Evolutionary conservation across 2,888 invertebrate genomes (phyloP).

Genomic region (Tachina grossa): DNA sequence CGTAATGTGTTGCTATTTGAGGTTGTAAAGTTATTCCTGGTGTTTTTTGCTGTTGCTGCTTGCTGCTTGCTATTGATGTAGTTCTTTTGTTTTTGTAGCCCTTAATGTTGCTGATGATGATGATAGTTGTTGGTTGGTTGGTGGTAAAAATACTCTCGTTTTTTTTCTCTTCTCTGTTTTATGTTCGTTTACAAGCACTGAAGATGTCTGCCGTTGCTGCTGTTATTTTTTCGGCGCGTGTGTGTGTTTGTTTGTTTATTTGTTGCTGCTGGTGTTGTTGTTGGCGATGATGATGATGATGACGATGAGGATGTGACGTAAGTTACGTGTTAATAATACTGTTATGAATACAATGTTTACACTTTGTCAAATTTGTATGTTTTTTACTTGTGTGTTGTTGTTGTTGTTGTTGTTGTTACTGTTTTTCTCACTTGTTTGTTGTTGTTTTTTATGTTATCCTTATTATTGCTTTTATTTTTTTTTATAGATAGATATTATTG

Average conservation of each 20-base stretch:
- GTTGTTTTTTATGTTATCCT: conserved; percentile 48
- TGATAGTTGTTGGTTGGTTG: conserved; percentile 54
- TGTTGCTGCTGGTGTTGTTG: conserved; percentile 32
- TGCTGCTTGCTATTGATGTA: conserved; percentile 37
- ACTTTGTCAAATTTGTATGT: conserved; percentile 71
- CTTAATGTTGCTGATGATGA: conserved; percentile 44
- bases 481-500: conserved; percentile 10
- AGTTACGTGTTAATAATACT: conserved; percentile 74
- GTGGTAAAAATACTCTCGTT: conserved; percentile 58
- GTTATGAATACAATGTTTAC: conserved; percentile 73
- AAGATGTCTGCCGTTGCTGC: conserved; percentile 37
- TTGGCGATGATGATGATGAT: conserved; percentile 50
- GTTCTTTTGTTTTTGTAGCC: conserved; percentile 51
- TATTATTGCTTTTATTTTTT: conserved; percentile 35
- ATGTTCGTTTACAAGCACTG: conserved; percentile 48
- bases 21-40: conserved; percentile 70
- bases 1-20: conserved; percentile 70
- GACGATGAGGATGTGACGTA: conserved; percentile 69
- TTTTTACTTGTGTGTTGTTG: conserved; percentile 51
- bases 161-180: conserved; percentile 50
- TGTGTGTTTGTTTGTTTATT: conserved; percentile 3
- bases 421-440: conserved; percentile 50
- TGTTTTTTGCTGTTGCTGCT: conserved; percentile 47
- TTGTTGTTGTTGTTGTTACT: conserved; percentile 28
- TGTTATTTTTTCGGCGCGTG: conserved; percentile 5